Base-by-base conservation (phyloP, 2,113 vertebrate species). In the Gymnogyps californianus region DNA sequence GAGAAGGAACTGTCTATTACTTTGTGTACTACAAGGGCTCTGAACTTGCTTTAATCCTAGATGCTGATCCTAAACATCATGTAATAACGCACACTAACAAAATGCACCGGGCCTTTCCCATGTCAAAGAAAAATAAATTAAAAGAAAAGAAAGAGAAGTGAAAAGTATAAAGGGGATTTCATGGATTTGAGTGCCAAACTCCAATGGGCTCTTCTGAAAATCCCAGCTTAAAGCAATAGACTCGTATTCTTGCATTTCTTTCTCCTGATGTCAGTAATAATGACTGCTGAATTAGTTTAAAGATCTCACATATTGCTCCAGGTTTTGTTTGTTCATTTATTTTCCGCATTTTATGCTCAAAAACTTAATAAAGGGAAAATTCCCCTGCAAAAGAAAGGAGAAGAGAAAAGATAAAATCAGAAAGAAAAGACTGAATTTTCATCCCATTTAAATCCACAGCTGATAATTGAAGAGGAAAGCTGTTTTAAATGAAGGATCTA, bases 181-280 rank as follows among this genome's bases (percentile, higher is more conserved):
- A 6, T 83, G 54, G 95, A 96, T 96, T 90, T 96, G 91, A 87
- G 81, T 67, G 84, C 93, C 94, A 86, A 97, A 96, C 95, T 96
- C 94, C 91, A 95, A 69, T 78, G 67, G 89, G 81, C 91, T 96
- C 91, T 90, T 82, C 94, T 79, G 70, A 96, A 97, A 97, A 97
- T 96, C 97, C 94, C 95, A 87, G 94, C 94, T 97, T 96, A 97
- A 80, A 96, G 96, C 70, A 74, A 71, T n/a, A 64, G 94, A 95
- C 81, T 94, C 83, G 62, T 88, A 69, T 87, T 90, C 94, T 70
- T 94, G 89, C 96, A 95, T 96, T 93, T 95, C 95, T 97, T 91
- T 91, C 93, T 95, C 96, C 93, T 96, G 89, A 96, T 96, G 89
- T 97, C 87, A 85, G 89, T 82, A 93, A 87, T 90, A 92, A 97